These are phyloP conservation scores for Phataginus tricuspis DNA, from an alignment of 2,797 vertebrate species.

Conservation along the genomic window DNA sequence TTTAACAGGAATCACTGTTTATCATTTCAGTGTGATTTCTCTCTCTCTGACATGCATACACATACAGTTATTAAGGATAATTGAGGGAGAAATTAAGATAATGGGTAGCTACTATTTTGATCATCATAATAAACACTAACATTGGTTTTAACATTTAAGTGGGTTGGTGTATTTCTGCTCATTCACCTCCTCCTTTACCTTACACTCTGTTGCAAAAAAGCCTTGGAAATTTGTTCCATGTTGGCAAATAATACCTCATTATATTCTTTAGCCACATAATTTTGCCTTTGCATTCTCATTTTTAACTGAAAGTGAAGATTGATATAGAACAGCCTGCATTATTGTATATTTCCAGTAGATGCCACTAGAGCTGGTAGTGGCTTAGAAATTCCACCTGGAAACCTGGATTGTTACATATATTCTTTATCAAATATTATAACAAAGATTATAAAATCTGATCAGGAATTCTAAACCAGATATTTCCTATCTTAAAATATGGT, in stretches of 20 bases:
- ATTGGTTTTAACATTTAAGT: background rate
- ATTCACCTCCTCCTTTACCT: constrained; percentile 14
- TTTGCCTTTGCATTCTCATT: constrained; percentile 45
- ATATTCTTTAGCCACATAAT: background rate
- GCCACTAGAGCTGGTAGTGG: background rate
- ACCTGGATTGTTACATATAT: background rate
- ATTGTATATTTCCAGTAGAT: background rate
- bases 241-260: constrained; percentile 18
- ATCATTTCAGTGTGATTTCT: constrained; percentile 6
- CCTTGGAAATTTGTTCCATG: background rate
- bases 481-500: constrained; percentile 54
- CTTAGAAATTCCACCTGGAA: constrained; percentile 31
- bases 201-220: background rate
- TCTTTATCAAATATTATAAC: constrained; percentile 20
- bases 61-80: background rate
- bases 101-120: background rate
- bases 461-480: constrained; percentile 13
- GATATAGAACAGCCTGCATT: background rate
- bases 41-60: too few relatives aligned
- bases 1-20: background rate
- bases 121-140: background rate
- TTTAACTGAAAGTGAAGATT: constrained; percentile 29
- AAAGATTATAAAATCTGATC: constrained; percentile 36
- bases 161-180: background rate
- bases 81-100: background rate